These are phyloP conservation scores for Eledona agricola DNA, from an alignment of 2,888 invertebrate species.

Conservation along the genomic window DNA sequence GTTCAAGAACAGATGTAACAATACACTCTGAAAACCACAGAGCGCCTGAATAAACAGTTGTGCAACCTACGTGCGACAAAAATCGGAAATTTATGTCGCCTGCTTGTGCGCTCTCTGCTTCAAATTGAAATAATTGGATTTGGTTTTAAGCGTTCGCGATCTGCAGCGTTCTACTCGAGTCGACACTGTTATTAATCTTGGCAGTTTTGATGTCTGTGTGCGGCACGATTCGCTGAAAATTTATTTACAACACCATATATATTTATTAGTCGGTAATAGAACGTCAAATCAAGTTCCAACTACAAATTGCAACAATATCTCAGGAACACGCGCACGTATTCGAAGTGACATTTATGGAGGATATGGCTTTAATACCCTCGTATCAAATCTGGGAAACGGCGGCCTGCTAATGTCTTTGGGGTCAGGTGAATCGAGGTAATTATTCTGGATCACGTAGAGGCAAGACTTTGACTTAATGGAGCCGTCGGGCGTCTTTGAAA, in stretches of 20 bases:
- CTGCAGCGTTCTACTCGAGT: too few relatives aligned
- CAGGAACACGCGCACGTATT: constrained; percentile 37
- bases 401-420: constrained; percentile 38
- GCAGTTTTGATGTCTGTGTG: constrained; percentile 1
- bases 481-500: constrained; percentile 31
- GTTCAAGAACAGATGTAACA: background rate
- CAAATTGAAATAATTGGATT: too few relatives aligned
- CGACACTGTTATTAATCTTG: constrained; percentile 2
- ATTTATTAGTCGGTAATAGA: constrained; percentile 35
- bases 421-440: constrained; percentile 38
- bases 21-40: background rate
- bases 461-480: constrained; percentile 37
- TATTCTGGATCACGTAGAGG: constrained; percentile 38
- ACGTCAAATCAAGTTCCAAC: constrained; percentile 36
- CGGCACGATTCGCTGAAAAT: background rate
- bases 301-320: constrained; percentile 40
- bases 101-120: too few relatives aligned
- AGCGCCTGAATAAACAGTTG: too few relatives aligned
- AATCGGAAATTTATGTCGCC: too few relatives aligned
- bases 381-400: constrained; percentile 37
- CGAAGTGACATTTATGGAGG: constrained; percentile 40
- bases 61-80: too few relatives aligned
- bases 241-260: constrained; percentile 33
- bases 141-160: too few relatives aligned
- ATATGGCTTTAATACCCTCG: constrained; percentile 39